phyloP scores from a whole-genome alignment of 2,888 invertebrate species.

The Mimas tiliae region DNA sequence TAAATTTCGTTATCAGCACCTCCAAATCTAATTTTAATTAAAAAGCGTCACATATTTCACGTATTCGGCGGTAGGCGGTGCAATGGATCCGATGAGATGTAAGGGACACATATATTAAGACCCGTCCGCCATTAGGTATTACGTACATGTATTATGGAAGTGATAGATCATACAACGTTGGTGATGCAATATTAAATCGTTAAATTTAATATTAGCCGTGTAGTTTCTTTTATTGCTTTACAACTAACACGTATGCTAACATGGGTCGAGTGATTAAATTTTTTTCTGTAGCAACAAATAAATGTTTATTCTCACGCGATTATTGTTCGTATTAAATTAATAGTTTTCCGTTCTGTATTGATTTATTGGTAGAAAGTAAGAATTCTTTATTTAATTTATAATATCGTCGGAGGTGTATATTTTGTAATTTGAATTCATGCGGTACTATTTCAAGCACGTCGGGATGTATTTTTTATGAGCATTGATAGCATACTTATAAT shows the following conservation, averaged over 20 bases:
- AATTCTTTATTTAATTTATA: constrained; percentile 33
- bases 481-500: constrained; percentile 21
- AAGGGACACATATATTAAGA: constrained; percentile 59
- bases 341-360: constrained; percentile 54
- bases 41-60: constrained; percentile 83
- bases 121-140: constrained; percentile 48
- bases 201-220: constrained; percentile 81
- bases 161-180: constrained; percentile 57
- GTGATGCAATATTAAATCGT: constrained; percentile 81
- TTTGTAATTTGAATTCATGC: constrained; percentile 28
- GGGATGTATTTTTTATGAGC: constrained; percentile 23
- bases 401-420: constrained; percentile 24
- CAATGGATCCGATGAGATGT: constrained; percentile 61
- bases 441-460: constrained; percentile 7
- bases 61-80: constrained; percentile 81
- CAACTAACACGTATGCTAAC: constrained; percentile 75
- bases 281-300: constrained; percentile 67
- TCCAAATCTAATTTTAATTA: constrained; percentile 82
- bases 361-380: constrained; percentile 61
- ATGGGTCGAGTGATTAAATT: constrained; percentile 69
- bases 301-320: constrained; percentile 80
- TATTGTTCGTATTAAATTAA: constrained; percentile 69
- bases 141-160: constrained; percentile 43
- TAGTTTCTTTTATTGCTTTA: constrained; percentile 81
- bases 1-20: constrained; percentile 76